Evolutionary conservation across 2,113 vertebrate species (phyloP).

Genomic region (Hystrix cristata): DNA sequence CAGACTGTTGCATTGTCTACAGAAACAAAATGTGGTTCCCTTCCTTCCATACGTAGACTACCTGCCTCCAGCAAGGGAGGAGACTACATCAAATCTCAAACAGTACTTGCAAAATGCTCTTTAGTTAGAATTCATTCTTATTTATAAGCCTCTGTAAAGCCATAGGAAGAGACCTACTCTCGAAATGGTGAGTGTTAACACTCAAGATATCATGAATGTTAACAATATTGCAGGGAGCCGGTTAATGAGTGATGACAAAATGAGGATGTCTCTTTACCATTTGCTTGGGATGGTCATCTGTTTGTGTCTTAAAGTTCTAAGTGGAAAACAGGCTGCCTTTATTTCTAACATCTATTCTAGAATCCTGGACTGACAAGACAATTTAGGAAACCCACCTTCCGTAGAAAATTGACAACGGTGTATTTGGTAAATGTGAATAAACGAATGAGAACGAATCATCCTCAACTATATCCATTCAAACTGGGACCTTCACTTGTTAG

Average conservation of each 20-base stretch:
- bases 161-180: neutral
- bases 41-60: neutral
- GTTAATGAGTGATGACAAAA: neutral
- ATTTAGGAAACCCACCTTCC: neutral
- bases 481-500: neutral
- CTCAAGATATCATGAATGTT: neutral
- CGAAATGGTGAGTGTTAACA: neutral
- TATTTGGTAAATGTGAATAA: neutral
- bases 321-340: neutral
- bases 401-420: neutral
- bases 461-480: neutral
- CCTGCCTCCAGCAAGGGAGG: neutral
- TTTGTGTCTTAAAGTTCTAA: neutral
- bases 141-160: conserved; percentile 3
- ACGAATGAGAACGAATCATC: neutral
- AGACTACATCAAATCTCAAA: neutral
- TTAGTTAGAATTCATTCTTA: conserved; percentile 52
- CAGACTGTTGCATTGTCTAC: conserved; percentile 4
- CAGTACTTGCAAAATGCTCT: neutral
- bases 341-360: neutral
- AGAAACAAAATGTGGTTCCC: neutral
- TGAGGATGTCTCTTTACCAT: neutral
- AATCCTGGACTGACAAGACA: neutral
- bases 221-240: neutral
- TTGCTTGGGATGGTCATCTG: neutral